Evolutionary conservation across 1,140 invertebrate genomes (phyloP).

Genomic region (Parapsyche elsis): DNA sequence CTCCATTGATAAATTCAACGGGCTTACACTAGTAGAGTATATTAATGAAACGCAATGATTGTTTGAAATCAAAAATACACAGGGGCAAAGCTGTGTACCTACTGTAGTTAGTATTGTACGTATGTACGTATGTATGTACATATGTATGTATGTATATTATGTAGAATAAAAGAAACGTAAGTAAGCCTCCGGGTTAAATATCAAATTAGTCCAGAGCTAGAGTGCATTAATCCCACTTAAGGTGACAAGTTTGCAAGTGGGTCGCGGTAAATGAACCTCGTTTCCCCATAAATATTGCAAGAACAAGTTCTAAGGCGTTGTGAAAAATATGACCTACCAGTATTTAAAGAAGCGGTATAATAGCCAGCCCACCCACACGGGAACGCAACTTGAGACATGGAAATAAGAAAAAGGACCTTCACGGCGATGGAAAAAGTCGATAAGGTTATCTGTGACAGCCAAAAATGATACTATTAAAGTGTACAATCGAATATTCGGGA

Average conservation of each 20-base stretch:
- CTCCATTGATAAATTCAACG: too few relatives aligned
- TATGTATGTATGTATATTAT: too few relatives aligned
- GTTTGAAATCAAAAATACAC: too few relatives aligned
- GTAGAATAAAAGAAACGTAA: background rate
- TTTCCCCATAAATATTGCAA: constrained; percentile 40
- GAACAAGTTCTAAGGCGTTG: background rate
- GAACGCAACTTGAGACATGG: background rate
- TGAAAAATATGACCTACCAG: background rate
- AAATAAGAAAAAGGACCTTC: constrained; percentile 42
- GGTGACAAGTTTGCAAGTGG: constrained; percentile 33
- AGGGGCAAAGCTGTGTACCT: too few relatives aligned
- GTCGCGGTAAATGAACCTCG: constrained; percentile 25
- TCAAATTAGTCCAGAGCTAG: constrained; percentile 39
- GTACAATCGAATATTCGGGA: too few relatives aligned
- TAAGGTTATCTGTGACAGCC: constrained; percentile 31
- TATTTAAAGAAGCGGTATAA: background rate
- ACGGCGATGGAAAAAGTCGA: constrained; percentile 34
- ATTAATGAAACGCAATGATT: too few relatives aligned
- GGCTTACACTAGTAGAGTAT: too few relatives aligned
- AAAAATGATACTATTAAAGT: too few relatives aligned
- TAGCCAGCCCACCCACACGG: background rate
- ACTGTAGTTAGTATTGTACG: too few relatives aligned
- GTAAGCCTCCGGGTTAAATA: constrained; percentile 27
- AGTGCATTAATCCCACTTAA: constrained; percentile 45
- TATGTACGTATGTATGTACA: too few relatives aligned